Evolutionary conservation across 1,140 invertebrate genomes (phyloP), one percentile per base, ranked within the genome.

Genomic region (Rhysida immarginata): DNA sequence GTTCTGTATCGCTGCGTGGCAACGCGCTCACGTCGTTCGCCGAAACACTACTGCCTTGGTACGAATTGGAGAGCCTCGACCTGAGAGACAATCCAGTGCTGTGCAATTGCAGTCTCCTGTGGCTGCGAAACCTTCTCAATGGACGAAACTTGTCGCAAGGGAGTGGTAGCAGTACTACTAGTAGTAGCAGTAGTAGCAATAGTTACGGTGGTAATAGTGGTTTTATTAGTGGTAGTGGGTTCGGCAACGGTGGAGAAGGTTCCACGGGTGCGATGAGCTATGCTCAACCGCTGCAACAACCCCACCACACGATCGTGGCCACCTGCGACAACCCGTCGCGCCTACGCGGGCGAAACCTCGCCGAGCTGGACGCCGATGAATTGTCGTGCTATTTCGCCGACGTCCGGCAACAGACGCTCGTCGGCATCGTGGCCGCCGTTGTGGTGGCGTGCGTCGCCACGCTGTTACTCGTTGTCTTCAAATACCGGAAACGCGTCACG

Each of bases 21-120:
- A 89, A 91, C 66, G 81, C 80, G 0, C 79, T 92, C 58, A 72
- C 75, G 25, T 79, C 76, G 16, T 74, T 92, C 44, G 76, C 79
- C 1, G 85, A 88, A 67, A 79, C 81, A 0, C 73, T 87, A 16
- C 79, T 85, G 16, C 78, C 82, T 0, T 89, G 86, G 78, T 80
- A 79, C 53, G 85, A 87, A 60, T 67, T 90, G n/a, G 74, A 78
- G 23, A 75, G 77, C 2, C 64, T 90, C 11, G 85, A 89, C 59
- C 70, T 92, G 3, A 82, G 83, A 14, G 86, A 88, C 58, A 91
- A 91, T 64, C 85, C 85, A 0, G 70, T 92, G 13, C 69, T 79
- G n/a, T 92, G 87, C 67, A 81, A 82, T 60, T 91, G 87, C 62
- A 78, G 79, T 54, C 64, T 89, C 2, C 68, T 86, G 27, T 92